These are phyloP conservation scores for Meloidogyne hapla DNA, from an alignment of 1,140 invertebrate genomes.

Conservation along the genomic window DNA sequence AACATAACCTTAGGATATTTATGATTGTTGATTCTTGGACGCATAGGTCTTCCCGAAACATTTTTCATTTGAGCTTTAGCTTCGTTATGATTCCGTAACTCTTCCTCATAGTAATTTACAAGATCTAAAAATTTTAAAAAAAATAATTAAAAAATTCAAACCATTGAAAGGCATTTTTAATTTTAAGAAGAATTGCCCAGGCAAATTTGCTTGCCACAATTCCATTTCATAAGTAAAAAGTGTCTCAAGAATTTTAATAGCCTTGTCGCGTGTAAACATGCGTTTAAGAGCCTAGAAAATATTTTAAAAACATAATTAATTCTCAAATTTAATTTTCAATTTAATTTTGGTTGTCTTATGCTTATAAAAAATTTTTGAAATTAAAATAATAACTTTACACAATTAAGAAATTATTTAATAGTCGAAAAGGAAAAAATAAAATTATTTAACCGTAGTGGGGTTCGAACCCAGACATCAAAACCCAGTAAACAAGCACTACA, in stretches of 20 bases:
- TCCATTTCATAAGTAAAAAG: background rate
- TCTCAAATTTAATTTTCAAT: no score
- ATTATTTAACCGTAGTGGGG: no score
- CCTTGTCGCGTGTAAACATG: conserved; percentile 23
- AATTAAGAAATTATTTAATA: no score
- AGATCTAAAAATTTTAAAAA: conserved; percentile 13
- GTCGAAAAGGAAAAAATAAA: no score
- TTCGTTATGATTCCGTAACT: conserved; percentile 7
- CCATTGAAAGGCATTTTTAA: conserved; percentile 18
- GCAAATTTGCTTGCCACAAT: background rate
- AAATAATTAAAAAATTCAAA: background rate
- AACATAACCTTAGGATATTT: background rate
- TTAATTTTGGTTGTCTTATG: no score
- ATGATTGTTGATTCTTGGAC: background rate
- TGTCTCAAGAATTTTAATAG: conserved; percentile 19
- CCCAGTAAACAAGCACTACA: no score
- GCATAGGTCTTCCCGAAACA: background rate
- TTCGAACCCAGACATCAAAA: no score
- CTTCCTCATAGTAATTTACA: background rate
- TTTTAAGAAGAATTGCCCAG: background rate
- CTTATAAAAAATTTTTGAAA: no score
- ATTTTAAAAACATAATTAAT: no score
- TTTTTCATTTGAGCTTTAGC: background rate
- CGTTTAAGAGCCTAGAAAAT: background rate
- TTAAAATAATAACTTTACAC: no score